These are phyloP conservation scores for Orgyia antiqua DNA, from an alignment of 2,888 invertebrate species.

Conservation along the genomic window DNA sequence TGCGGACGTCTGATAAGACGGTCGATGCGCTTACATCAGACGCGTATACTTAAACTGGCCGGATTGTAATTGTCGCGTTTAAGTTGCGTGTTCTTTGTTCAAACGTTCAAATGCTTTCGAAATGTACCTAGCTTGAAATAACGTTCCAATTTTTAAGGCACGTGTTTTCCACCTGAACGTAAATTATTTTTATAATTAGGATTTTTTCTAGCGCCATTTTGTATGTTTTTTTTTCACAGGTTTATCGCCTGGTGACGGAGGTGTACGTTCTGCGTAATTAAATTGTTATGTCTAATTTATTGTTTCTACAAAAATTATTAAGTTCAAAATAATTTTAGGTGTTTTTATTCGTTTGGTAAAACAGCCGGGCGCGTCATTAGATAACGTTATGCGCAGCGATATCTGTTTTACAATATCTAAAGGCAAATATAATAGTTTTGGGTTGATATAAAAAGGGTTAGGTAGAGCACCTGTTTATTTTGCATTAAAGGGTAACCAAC, in stretches of 20 bases:
- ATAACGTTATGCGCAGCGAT: conserved; percentile 26
- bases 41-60: conserved; percentile 37
- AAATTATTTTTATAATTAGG: conserved; percentile 22
- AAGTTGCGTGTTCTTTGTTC: conserved; percentile 71
- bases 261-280: conserved; percentile 2
- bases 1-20: conserved; percentile 30
- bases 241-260: conserved; percentile 4
- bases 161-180: conserved; percentile 35
- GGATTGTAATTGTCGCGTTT: conserved; percentile 51
- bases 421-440: background rate
- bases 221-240: conserved; percentile 17
- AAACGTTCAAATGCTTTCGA: conserved; percentile 55
- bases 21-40: conserved; percentile 22
- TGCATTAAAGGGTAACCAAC: too few relatives aligned
- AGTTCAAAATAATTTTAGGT: conserved; percentile 1
- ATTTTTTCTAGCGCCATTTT: conserved; percentile 37
- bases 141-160: conserved; percentile 41
- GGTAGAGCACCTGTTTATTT: background rate
- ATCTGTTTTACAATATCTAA: conserved; percentile 5
- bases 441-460: background rate
- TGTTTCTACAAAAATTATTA: conserved; percentile 1
- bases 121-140: conserved; percentile 56
- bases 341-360: conserved; percentile 1
- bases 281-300: background rate
- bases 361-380: conserved; percentile 22